phyloP scores from a whole-genome alignment of 2,797 vertebrate genomes.

The Lagocephalus sceleratus region DNA sequence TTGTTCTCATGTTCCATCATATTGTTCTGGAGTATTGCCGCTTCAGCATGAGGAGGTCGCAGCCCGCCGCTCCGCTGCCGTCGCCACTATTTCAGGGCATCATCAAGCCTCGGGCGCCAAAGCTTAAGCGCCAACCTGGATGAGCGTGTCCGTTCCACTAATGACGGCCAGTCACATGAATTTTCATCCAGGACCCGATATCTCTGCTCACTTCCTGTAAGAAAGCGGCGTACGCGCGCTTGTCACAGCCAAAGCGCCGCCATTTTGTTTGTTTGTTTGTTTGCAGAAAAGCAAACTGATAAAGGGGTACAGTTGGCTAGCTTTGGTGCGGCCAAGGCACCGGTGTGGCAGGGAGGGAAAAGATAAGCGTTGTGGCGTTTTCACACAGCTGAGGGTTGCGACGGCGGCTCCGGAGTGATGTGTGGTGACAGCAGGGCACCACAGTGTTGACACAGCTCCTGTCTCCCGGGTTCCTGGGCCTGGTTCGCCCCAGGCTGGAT shows the following conservation, averaged over 20 bases:
- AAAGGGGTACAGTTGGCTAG: conserved; percentile 27
- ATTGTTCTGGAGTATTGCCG: conserved; percentile 52
- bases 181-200: conserved; percentile 37
- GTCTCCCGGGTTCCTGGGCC: conserved; percentile 73
- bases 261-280: conserved; percentile 20
- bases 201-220: conserved; percentile 9
- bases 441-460: conserved; percentile 78
- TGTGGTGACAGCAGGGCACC: conserved; percentile 77
- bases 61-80: conserved; percentile 24
- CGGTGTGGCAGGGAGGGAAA: conserved; percentile 45
- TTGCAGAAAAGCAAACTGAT: conserved; percentile 16
- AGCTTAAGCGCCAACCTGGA: conserved; percentile 53
- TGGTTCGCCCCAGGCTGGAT: conserved; percentile 72
- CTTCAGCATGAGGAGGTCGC: conserved; percentile 61
- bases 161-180: conserved; percentile 56
- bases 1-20: conserved; percentile 62
- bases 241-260: conserved; percentile 9
- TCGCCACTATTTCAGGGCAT: conserved; percentile 59
- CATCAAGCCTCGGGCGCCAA: conserved; percentile 54
- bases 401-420: conserved; percentile 76
- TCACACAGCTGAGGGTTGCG: conserved; percentile 66
- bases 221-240: too few species aligned
- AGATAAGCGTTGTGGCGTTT: conserved; percentile 68
- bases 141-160: conserved; percentile 51
- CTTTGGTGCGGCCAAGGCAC: conserved; percentile 52